Conservation (phyloP, 2,113 vertebrate species). For the Mustelus asterias region DNA sequence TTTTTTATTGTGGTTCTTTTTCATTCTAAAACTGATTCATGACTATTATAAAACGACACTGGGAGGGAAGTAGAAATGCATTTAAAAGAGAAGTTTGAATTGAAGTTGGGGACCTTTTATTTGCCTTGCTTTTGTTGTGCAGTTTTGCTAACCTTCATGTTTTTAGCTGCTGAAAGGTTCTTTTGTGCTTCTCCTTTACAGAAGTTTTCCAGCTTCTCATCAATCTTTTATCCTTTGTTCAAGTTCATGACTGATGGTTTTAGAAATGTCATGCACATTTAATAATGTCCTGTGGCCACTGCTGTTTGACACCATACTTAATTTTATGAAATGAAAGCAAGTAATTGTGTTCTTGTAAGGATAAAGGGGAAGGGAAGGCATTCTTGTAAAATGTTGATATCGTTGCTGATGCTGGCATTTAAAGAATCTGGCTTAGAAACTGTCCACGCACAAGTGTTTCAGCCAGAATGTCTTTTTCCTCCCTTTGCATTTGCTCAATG, state of each 20-base stretch:
- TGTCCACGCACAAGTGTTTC: not conserved
- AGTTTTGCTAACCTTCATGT: not conserved
- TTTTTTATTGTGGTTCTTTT: not conserved
- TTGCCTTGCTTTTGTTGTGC: not conserved
- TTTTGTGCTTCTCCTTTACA: constrained; percentile 3
- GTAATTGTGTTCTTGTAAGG: constrained; percentile 21
- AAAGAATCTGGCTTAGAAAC: not conserved
- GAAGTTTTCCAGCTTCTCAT: constrained; percentile 7
- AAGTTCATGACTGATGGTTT: constrained; percentile 34
- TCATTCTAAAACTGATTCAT: not conserved
- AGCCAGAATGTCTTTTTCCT: not conserved
- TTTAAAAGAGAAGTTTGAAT: not conserved
- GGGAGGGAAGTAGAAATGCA: not conserved
- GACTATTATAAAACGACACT: not conserved
- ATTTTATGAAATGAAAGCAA: constrained; percentile 22
- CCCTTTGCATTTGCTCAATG: not conserved
- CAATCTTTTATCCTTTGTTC: constrained; percentile 33
- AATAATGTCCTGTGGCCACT: constrained; percentile 32
- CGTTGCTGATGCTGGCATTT: not conserved
- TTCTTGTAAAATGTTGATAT: not conserved
- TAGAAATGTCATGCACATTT: not conserved
- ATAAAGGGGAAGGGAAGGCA: not conserved
- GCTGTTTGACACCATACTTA: constrained; percentile 22
- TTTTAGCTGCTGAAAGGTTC: constrained; percentile 21
- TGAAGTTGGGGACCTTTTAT: not conserved